Base-by-base conservation (phyloP, 1,140 invertebrate species). In the Sweltsa coloradensis region DNA sequence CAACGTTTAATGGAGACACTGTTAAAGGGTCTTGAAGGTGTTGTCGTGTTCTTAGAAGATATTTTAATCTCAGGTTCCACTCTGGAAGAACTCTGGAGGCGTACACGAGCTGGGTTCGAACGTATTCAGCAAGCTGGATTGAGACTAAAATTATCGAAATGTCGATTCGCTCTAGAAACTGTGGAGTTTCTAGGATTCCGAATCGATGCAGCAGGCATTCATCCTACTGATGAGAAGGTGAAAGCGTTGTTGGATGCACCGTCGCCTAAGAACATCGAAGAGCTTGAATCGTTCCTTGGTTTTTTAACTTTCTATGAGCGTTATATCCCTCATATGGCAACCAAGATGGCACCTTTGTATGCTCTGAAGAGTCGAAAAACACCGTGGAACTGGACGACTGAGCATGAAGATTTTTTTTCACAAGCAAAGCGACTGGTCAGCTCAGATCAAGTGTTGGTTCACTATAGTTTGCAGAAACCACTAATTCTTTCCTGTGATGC, bases 261-360 rank as follows among this genome's bases (percentile, higher is more conserved):
- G 1, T 29, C 24, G 16, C 68, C 66, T 22, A 49, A 47, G 34
- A 66, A 61, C 41, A 51, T 58, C 9, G 51, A 55, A 18, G 47
- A 65, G 43, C 39, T 67, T 39, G 53, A 61, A 46, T 54, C 59
- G 7, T 69, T 66, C 50, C 42, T 68, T 1, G 63, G 60, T 11
- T 5, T 37, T 11, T 37, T 60, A 11, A 63, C 60, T 47, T 64
- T 64, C 45, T 66, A 64, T 45, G 54, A 60, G 16, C 23, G 43
- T 26, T 65, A 65, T 42, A 41, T 67, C 26, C 49, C 47, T 53
- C 29, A 62, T 11, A 37, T 19, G 23, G 4, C 36, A 19, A 5
- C 36, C 23, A 22, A 19, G n/a, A 37, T 11, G 23, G 36, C 18
- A 37, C 36, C 36, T 5, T 11, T 37, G 16, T 19, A 16, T 11